Evolutionary conservation across 2,888 invertebrate species (phyloP).

Genomic region (Caenorhabditis angaria): DNA sequence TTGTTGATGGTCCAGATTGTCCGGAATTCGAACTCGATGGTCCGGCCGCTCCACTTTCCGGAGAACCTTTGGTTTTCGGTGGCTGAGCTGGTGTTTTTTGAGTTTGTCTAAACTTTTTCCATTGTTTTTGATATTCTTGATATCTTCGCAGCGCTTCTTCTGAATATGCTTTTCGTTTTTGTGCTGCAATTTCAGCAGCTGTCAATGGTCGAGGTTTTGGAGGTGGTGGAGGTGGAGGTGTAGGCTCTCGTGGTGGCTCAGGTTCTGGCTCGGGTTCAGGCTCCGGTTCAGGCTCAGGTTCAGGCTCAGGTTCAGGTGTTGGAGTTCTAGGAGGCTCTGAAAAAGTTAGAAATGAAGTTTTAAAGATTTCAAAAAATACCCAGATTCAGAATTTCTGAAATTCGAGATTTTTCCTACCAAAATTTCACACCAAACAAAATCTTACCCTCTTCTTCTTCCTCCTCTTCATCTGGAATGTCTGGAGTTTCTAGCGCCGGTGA

Average conservation of each 20-base stretch:
- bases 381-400: no score
- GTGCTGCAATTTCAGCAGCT: constrained; percentile 62
- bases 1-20: constrained; percentile 29
- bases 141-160: constrained; percentile 71
- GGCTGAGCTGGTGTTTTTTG: constrained; percentile 34
- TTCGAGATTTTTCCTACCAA: no score
- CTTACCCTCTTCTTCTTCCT: constrained; percentile 35
- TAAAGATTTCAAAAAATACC: not conserved
- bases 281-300: constrained; percentile 48
- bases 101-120: constrained; percentile 71
- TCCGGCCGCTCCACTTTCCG: constrained; percentile 11
- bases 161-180: constrained; percentile 67
- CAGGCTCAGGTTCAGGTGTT: constrained; percentile 45
- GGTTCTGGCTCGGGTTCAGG: constrained; percentile 51
- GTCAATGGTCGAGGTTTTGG: constrained; percentile 53
- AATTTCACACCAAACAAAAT: not conserved
- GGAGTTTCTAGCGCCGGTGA: constrained; percentile 27
- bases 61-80: constrained; percentile 10
- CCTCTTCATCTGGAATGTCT: constrained; percentile 11
- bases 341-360: not conserved
- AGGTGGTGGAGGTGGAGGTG: constrained; percentile 41
- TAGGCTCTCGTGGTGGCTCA: constrained; percentile 35
- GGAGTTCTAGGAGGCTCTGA: constrained; percentile 21
- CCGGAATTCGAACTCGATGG: not conserved
- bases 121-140: constrained; percentile 71